Percentiles rank a stretch among this genome's conserved stretches.
phyloP scores from a whole-genome alignment of 2,113 vertebrate species.

The Xenus cinereus region DNA sequence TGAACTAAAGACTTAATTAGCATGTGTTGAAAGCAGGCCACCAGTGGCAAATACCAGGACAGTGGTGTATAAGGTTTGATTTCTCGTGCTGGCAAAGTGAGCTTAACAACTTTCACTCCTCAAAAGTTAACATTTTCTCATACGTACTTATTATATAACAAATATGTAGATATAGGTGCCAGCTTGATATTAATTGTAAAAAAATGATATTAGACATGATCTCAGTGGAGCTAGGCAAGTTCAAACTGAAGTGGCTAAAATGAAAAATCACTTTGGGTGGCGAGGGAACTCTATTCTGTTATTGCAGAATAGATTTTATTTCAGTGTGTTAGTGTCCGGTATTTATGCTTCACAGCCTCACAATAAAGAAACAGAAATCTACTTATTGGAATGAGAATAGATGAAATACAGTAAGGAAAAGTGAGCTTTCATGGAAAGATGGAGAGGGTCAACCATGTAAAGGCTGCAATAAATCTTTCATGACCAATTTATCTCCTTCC shows the following conservation, averaged over 20 bases:
- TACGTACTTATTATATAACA: background rate
- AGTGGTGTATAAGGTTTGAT: background rate
- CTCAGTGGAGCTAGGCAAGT: background rate
- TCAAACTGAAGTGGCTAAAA: background rate
- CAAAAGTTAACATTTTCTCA: background rate
- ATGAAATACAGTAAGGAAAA: background rate
- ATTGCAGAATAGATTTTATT: slow-evolving; percentile 23
- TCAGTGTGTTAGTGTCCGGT: background rate
- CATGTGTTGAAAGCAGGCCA: background rate
- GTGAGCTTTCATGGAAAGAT: background rate
- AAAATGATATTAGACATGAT: background rate
- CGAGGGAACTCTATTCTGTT: background rate
- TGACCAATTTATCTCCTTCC: background rate
- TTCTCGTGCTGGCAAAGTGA: background rate
- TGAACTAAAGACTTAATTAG: background rate
- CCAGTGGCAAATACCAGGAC: background rate
- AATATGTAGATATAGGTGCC: background rate
- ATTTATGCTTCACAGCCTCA: background rate
- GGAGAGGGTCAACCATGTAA: background rate
- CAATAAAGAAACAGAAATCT: slow-evolving; percentile 11
- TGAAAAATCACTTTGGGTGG: background rate
- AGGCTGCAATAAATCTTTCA: background rate
- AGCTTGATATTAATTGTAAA: background rate
- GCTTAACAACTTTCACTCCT: background rate
- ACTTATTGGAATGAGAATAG: background rate